Conservation (phyloP, 2,888 invertebrate species). For the Zygothrica quintamaculata region DNA sequence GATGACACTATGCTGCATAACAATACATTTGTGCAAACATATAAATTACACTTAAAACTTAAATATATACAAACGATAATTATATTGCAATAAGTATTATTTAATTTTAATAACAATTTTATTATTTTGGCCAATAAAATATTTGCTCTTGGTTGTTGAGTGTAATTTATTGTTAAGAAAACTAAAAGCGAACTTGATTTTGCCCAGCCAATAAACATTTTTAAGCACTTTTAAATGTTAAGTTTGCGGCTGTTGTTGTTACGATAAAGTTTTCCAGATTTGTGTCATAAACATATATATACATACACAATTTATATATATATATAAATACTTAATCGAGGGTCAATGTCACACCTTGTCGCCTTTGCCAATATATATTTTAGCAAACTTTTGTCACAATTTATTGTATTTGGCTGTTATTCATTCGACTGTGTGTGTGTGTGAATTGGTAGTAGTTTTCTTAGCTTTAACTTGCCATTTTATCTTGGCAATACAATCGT, state of each 20-base stretch:
- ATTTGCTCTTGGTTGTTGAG: constrained; percentile 30
- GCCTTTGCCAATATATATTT: constrained; percentile 68
- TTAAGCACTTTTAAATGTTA: constrained; percentile 76
- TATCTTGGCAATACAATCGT: constrained; percentile 77
- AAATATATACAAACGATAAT: too few species aligned
- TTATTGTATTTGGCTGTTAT: constrained; percentile 65
- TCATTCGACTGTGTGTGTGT: constrained; percentile 30
- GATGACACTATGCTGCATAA: constrained; percentile 46
- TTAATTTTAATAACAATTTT: neutral
- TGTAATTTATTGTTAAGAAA: constrained; percentile 53
- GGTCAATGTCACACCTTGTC: constrained; percentile 77
- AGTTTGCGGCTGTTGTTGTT: constrained; percentile 41
- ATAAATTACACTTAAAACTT: constrained; percentile 3
- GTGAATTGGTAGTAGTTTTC: constrained; percentile 43
- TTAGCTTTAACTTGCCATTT: constrained; percentile 56
- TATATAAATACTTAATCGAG: constrained; percentile 47
- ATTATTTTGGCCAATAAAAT: neutral
- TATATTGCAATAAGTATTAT: neutral
- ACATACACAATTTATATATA: constrained; percentile 9
- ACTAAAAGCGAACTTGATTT: constrained; percentile 60
- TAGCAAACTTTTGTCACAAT: constrained; percentile 68
- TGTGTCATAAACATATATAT: constrained; percentile 57
- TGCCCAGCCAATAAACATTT: constrained; percentile 60
- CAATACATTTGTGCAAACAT: neutral
- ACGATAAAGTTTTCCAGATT: constrained; percentile 60